Evolutionary conservation across 2,888 invertebrate species (phyloP), one percentile per base, ranked within the genome.

Genomic region (Labia minor): DNA sequence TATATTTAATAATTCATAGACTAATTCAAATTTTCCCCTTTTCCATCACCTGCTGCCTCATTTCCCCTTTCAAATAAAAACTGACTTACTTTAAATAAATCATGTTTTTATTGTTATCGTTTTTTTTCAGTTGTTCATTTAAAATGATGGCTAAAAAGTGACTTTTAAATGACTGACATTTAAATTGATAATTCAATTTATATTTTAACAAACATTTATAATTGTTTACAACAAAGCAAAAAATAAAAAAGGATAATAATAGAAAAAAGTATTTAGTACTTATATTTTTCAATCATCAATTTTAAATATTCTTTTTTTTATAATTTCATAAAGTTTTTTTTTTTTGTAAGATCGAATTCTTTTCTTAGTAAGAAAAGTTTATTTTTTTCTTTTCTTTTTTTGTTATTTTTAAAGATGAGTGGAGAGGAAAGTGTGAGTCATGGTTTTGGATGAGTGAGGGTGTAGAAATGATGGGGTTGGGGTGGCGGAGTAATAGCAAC

Each of bases 21-120:
- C n/a, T 21, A 1, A 21, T n/a, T 63, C 1, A 18, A 18, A 63
- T 63, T 63, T 18, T 4, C 63, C 18, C 14, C n/a, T 63, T 21
- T 21, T 2, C 8, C 10, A 6, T 16, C 26, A 8, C 16, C 63
- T 16, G 1, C 1, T 21, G 16, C 63, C 21, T 26, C 26, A 18
- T 33, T 64, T 64, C 21, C 64, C 21, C 64, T 21, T 33, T 64
- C 64, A 26, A 26, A 26, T 26, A 26, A 26, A 26, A 26, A 26
- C 26, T 26, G 26, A 26, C 26, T 26, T 26, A 26, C 2, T 14
- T 10, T 49, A 49, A 49, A 49, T 49, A 49, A 49, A 49, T 49
- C 16, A 49, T 49, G 49, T 49, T 49, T 3, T 26, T 26, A 8
- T 26, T 26, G 26, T 26, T 26, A 8, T 26, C 8, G 26, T 26